Evolutionary conservation across 2,888 invertebrate species (phyloP).

Genomic region (Pammene aurita): DNA sequence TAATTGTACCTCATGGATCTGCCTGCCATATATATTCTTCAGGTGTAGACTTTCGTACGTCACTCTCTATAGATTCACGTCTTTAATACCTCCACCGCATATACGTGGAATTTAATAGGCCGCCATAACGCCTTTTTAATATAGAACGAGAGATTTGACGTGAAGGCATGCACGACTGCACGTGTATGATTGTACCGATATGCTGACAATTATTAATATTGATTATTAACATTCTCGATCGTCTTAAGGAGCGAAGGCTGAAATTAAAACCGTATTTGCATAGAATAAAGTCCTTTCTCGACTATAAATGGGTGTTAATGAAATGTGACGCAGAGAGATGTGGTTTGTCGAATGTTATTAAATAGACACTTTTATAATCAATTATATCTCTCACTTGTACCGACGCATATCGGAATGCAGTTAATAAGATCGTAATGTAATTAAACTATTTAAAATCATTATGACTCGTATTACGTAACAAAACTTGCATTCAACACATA

Average conservation of each 20-base stretch:
- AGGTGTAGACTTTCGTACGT: constrained; percentile 12
- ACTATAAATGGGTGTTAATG: neutral
- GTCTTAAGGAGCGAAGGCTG: neutral
- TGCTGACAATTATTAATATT: constrained; percentile 31
- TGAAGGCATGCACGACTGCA: constrained; percentile 24
- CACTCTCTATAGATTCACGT: constrained; percentile 7
- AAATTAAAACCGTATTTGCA: constrained; percentile 5
- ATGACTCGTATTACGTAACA: neutral
- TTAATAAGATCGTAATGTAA: constrained; percentile 4
- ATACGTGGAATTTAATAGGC: constrained; percentile 17
- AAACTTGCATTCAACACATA: too few species aligned
- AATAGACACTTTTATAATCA: constrained; percentile 15
- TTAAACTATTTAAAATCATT: neutral
- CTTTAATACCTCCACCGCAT: constrained; percentile 8
- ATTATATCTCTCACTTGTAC: constrained; percentile 21
- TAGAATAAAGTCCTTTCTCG: neutral
- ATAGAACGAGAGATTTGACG: constrained; percentile 17
- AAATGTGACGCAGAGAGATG: neutral
- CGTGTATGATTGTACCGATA: constrained; percentile 20
- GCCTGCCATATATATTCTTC: neutral
- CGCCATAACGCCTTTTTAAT: constrained; percentile 17
- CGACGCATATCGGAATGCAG: constrained; percentile 13
- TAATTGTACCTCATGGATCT: too few species aligned
- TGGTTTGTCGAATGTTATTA: constrained; percentile 8
- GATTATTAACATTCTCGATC: constrained; percentile 15